Evolutionary conservation across 2,797 vertebrate genomes (phyloP), one percentile per base, ranked within the genome.

Genomic region (Crenichthys baileyi): DNA sequence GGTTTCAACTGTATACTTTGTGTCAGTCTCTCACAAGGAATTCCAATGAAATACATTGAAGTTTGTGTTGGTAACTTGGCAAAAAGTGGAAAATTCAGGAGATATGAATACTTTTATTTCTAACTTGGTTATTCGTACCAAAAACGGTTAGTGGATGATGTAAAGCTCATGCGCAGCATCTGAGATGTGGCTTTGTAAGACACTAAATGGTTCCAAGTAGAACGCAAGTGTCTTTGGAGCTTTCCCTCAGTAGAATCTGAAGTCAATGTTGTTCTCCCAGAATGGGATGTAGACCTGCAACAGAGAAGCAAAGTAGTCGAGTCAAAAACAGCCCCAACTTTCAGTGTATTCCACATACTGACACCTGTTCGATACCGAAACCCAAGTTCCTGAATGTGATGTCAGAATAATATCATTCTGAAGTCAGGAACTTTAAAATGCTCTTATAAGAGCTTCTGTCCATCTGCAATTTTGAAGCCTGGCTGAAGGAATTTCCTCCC

Each of bases 381-480:
- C 20, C 12, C 5, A 65, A 67, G 36, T 24, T 39, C 36, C 20
- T 24, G 44, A 15, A n/a, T 70, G 13, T 26, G 41, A 70, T 70
- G 67, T 26, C 41, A 13, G 67, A 26, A 70, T 18, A 46, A 46
- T 44, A 12, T 44, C 39, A 44, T 68, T 55, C 50, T 55, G 12
- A 55, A 72, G 29, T 18, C 31, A 39, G 71, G 5, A 24, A 68
- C 41, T 68, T 68, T 39, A 68, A 68, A 68, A 51, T 75, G 48
- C 46, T 65, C 55, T 51, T 22, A 26, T 13, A 60, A 36, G 12
- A 74, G 22, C 26, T 26, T 11, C 31, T 55, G 41, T 26, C 44
- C 24, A 26, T 56, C 36, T 13, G 50, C 12, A n/a, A 29, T 16
- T 80, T 50, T 68, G 20, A 26, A 51, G 55, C 12, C 72, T 68